A percentile compares a stretch with the other conserved stretches of the same genome.
Conservation (phyloP, 2,797 vertebrate genomes). For the Hylomyscus alleni region DNA sequence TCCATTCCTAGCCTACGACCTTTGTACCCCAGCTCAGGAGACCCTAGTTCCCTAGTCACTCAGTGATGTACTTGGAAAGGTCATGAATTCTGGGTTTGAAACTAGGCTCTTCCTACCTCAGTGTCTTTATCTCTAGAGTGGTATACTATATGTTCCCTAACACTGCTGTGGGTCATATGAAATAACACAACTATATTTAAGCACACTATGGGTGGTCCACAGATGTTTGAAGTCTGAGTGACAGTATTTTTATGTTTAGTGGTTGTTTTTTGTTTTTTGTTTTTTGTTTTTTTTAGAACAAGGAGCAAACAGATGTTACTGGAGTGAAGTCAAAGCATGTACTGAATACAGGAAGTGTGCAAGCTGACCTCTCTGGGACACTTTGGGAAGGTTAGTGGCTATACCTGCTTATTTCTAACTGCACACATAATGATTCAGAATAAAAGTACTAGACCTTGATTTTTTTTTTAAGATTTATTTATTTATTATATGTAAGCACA, state of each 20-base stretch:
- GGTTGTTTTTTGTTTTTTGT: slow-evolving; percentile 50
- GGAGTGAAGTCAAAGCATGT: slow-evolving; percentile 87
- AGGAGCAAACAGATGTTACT: slow-evolving; percentile 89
- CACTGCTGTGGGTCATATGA: background rate
- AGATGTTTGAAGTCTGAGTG: background rate
- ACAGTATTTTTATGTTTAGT: background rate
- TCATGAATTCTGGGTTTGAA: background rate
- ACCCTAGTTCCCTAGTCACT: background rate
- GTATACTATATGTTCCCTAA: background rate
- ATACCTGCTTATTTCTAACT: background rate
- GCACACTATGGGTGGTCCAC: background rate
- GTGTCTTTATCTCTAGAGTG: background rate
- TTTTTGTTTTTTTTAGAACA: slow-evolving; percentile 90
- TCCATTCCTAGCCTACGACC: background rate
- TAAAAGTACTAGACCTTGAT: background rate
- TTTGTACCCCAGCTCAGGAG: background rate
- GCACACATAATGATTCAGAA: background rate
- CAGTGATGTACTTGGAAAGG: background rate
- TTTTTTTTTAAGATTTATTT: too few species aligned
- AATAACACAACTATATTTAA: background rate
- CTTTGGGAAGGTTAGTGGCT: slow-evolving; percentile 87
- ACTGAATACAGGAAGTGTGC: slow-evolving; percentile 86
- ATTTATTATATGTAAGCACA: too few species aligned
- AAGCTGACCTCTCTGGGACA: slow-evolving; percentile 84
- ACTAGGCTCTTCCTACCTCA: background rate